phyloP scores from a whole-genome alignment of 2,797 vertebrate species.

The Dermochelys coriacea region DNA sequence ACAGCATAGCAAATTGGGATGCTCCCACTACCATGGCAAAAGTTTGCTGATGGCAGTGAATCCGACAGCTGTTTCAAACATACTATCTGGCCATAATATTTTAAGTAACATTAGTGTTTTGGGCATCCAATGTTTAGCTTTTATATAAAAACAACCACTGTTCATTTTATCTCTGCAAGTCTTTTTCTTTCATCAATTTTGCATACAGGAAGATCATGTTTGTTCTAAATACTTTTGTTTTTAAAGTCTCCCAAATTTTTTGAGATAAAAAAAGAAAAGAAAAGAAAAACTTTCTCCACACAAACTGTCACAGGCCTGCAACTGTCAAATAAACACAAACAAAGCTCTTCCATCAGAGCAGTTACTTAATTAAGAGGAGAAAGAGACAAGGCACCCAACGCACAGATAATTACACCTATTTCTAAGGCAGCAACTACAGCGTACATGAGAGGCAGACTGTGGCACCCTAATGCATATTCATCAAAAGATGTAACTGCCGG shows the following conservation, averaged over 20 bases:
- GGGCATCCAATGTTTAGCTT: background rate
- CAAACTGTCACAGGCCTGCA: slow-evolving; percentile 75
- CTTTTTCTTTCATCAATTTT: slow-evolving; percentile 67
- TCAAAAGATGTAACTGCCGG: slow-evolving; percentile 49
- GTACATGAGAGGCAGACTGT: slow-evolving; percentile 41
- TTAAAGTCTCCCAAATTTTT: slow-evolving; percentile 58
- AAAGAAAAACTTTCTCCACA: slow-evolving; percentile 65
- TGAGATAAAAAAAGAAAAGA: slow-evolving; percentile 46
- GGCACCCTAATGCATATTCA: slow-evolving; percentile 53
- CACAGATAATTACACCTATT: slow-evolving; percentile 44
- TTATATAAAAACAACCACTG: background rate
- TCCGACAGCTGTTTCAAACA: background rate
- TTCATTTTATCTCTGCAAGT: slow-evolving; percentile 9
- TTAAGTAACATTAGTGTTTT: fast-evolving
- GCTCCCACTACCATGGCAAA: background rate
- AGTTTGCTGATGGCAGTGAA: background rate
- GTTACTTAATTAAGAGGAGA: slow-evolving; percentile 73
- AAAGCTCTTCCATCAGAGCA: slow-evolving; percentile 64
- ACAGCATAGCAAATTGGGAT: background rate
- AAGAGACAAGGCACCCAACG: slow-evolving; percentile 65
- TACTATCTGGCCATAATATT: background rate
- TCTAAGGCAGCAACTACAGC: slow-evolving; percentile 48
- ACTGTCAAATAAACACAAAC: slow-evolving; percentile 59
- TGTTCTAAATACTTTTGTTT: slow-evolving; percentile 61
- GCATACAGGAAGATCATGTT: slow-evolving; percentile 34